phyloP scores from a whole-genome alignment of 1,140 invertebrate genomes.

The Teleogryllus occipitalis region DNA sequence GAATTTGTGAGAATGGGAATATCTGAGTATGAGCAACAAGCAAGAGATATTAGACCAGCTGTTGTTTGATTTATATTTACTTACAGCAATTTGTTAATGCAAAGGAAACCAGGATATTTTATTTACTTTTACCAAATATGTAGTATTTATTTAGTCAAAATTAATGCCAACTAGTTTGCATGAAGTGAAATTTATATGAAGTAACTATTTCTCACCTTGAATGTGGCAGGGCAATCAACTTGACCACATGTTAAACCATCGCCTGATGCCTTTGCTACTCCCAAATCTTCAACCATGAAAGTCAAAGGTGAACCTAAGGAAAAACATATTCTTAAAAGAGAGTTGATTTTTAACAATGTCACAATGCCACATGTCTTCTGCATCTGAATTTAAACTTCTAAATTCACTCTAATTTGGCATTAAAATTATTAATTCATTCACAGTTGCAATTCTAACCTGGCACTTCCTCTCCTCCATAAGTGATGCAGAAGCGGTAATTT shows the following conservation, averaged over 20 bases:
- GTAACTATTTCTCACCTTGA: slow-evolving; percentile 10
- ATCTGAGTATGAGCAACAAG: too few species aligned
- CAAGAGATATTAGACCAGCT: too few species aligned
- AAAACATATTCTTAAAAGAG: neutral
- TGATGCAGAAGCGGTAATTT: slow-evolving; percentile 79
- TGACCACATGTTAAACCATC: slow-evolving; percentile 50
- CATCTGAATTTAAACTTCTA: neutral
- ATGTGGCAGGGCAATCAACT: slow-evolving; percentile 37
- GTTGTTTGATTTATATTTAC: too few species aligned
- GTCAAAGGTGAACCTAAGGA: slow-evolving; percentile 46
- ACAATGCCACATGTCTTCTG: neutral
- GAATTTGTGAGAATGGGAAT: too few species aligned
- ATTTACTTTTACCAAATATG: too few species aligned
- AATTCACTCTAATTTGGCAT: neutral
- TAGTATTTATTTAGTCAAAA: too few species aligned
- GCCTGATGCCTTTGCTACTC: slow-evolving; percentile 52
- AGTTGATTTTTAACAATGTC: neutral
- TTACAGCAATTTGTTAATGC: too few species aligned
- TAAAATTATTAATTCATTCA: neutral
- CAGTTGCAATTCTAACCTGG: slow-evolving; percentile 10
- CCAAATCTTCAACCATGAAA: slow-evolving; percentile 53
- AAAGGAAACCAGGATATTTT: too few species aligned
- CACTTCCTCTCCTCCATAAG: slow-evolving; percentile 68
- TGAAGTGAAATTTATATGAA: neutral
- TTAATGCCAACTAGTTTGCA: too few species aligned